These are phyloP conservation scores for Lottia scabra DNA, from an alignment of 2,888 invertebrate genomes.

Conservation along the genomic window DNA sequence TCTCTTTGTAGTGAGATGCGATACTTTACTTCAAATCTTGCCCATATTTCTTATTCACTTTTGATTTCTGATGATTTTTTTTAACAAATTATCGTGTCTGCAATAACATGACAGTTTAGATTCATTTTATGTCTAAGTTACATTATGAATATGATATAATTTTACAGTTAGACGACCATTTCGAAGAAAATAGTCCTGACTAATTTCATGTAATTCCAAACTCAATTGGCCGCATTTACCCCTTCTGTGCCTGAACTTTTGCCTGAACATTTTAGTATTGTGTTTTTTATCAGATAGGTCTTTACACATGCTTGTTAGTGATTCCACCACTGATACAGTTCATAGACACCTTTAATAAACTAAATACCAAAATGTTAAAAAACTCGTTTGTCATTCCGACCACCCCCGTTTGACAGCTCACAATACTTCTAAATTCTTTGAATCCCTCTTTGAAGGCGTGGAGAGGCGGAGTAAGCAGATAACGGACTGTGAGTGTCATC, in stretches of 20 bases:
- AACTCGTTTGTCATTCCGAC: not conserved
- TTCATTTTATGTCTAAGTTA: too few relatives aligned
- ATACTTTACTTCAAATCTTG: not conserved
- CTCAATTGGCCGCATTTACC: too few relatives aligned
- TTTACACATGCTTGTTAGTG: not conserved
- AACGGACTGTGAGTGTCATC: not conserved
- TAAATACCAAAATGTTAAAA: not conserved
- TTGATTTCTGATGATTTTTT: too few relatives aligned
- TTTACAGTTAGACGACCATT: too few relatives aligned
- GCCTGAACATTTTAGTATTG: not conserved
- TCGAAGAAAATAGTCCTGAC: too few relatives aligned
- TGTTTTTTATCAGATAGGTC: not conserved
- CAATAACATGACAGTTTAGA: too few relatives aligned
- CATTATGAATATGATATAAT: too few relatives aligned
- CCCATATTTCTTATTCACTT: too few relatives aligned
- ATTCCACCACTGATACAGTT: not conserved
- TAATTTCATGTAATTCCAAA: too few relatives aligned
- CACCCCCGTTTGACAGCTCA: slow-evolving; percentile 1
- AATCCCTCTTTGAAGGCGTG: not conserved
- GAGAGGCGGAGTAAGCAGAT: not conserved
- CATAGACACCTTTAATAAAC: not conserved
- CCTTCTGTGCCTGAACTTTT: not conserved
- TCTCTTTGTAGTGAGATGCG: not conserved
- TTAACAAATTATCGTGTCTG: too few relatives aligned
- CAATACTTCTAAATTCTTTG: not conserved